Evolutionary conservation across 35 echinoderm and acorn worm species (phyloP).

Genomic region (Nesometra sesokonis): DNA sequence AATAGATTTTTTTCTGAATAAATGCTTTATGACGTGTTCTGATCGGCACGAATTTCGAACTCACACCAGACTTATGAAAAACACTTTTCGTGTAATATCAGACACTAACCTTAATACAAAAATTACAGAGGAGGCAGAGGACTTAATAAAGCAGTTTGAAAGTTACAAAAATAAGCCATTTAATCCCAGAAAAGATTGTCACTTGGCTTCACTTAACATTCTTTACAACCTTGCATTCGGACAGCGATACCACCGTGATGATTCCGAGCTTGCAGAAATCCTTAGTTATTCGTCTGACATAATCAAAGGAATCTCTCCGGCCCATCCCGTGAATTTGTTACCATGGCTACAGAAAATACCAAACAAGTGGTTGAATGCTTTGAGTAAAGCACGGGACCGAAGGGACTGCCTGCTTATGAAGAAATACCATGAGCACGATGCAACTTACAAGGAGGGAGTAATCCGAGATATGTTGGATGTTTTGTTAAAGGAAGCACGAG

Average conservation of each 20-base stretch:
- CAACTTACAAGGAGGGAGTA: conserved; percentile 59
- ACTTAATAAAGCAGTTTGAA: conserved; percentile 60
- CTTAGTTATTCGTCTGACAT: conserved; percentile 78
- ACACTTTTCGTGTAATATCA: conserved; percentile 75
- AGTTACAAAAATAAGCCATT: conserved; percentile 51
- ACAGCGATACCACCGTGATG: conserved; percentile 77
- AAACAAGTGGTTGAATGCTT: conserved; percentile 77
- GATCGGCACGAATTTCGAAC: conserved; percentile 67
- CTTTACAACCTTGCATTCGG: conserved; percentile 97
- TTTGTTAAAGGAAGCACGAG: conserved; percentile 48
- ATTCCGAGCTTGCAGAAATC: conserved; percentile 74
- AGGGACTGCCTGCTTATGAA: conserved; percentile 62
- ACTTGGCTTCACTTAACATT: conserved; percentile 88
- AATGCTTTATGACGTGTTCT: conserved; percentile 88
- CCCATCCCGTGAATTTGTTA: conserved; percentile 85
- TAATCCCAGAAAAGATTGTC: conserved; percentile 81
- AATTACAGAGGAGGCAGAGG: conserved; percentile 52
- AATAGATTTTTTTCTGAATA: conserved; percentile 80
- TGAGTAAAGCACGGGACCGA: conserved; percentile 47
- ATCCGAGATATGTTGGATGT: conserved; percentile 84
- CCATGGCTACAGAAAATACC: conserved; percentile 82
- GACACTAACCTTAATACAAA: conserved; percentile 66
- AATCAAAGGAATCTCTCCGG: conserved; percentile 78
- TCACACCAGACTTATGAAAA: conserved; percentile 85
- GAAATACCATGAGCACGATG: conserved; percentile 68